A percentile compares a stretch with the other conserved stretches of the same genome.
These are phyloP conservation scores for Paradisaea rubra DNA, from an alignment of 2,113 vertebrate genomes.

Conservation along the genomic window DNA sequence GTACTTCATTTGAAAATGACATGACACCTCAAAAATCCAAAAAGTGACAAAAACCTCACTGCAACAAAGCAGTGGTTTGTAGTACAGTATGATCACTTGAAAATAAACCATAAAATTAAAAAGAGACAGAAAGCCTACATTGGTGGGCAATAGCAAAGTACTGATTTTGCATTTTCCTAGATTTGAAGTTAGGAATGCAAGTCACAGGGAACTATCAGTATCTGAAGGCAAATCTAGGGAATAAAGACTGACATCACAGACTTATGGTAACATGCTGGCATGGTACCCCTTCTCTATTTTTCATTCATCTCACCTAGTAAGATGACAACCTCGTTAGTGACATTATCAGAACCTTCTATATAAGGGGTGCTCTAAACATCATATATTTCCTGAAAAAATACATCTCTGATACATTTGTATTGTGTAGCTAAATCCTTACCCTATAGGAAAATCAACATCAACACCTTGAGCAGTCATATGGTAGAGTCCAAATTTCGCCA, in stretches of 20 bases:
- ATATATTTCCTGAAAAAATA: neutral
- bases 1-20: neutral
- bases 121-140: neutral
- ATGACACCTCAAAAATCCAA: neutral
- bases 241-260: neutral
- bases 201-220: neutral
- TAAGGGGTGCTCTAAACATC: neutral
- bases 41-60: neutral
- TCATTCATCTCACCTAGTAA: neutral
- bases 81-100: neutral
- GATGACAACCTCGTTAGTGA: neutral
- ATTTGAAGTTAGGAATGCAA: neutral
- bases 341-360: neutral
- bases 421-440: constrained; percentile 72
- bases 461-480: constrained; percentile 95
- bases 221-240: neutral
- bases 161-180: neutral
- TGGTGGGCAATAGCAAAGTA: rapidly evolving
- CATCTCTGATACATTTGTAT: neutral
- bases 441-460: constrained; percentile 97
- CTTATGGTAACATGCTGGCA: neutral
- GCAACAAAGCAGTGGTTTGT: neutral
- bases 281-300: neutral
- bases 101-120: neutral
- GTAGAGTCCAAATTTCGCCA: constrained; percentile 97